Evolutionary conservation across 92 coral and sea anemone species (phyloP).

Genomic region (Blastomussa wellsi): DNA sequence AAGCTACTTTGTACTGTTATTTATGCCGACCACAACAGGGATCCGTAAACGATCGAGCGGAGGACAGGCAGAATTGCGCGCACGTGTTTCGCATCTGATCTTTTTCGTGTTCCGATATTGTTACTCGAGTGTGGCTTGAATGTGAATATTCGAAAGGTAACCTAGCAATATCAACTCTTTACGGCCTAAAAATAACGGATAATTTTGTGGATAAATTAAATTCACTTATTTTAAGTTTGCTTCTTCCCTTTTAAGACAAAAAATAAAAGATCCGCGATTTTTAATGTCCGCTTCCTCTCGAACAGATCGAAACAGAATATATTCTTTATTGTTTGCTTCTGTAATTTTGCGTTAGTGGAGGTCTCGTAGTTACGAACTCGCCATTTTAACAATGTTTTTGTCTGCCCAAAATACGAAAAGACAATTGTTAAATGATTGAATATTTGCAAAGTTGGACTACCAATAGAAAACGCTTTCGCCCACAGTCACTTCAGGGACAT

Average conservation of each 20-base stretch:
- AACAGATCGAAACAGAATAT: not conserved
- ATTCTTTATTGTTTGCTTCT: not conserved
- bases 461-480: constrained; percentile 61
- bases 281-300: not conserved
- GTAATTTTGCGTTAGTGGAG: not conserved
- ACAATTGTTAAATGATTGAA: constrained; percentile 78
- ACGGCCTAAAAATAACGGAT: not conserved
- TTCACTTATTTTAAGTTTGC: not conserved
- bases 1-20: not conserved
- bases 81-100: not conserved
- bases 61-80: not conserved
- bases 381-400: constrained; percentile 75
- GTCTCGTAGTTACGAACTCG: constrained; percentile 51
- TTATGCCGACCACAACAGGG: not conserved
- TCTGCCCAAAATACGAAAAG: constrained; percentile 47
- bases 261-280: not conserved
- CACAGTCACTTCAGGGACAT: constrained; percentile 63
- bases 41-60: not conserved
- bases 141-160: not conserved
- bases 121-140: not conserved
- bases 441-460: constrained; percentile 48
- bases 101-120: not conserved
- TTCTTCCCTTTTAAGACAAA: not conserved
- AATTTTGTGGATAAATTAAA: not conserved
- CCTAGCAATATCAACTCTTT: not conserved